Conservation (phyloP, 2,888 invertebrate genomes). For the Agriopis aurantiaria region DNA sequence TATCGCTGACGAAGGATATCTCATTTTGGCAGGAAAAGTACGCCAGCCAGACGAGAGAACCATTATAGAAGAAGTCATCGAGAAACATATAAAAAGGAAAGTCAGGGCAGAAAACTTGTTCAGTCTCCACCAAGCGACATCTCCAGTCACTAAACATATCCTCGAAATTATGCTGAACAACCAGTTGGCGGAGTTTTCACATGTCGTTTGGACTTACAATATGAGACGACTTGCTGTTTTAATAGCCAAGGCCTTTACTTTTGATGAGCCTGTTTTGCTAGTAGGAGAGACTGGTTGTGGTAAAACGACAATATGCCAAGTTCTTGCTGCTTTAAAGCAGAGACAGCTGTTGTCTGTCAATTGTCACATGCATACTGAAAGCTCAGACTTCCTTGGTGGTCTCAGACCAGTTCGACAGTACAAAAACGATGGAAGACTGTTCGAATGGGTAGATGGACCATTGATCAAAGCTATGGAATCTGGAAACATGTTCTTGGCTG, state of each 20-base stretch:
- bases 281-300: slow-evolving; percentile 99
- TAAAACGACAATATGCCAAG: slow-evolving; percentile 98
- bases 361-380: slow-evolving; percentile 99
- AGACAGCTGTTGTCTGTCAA: slow-evolving; percentile 93
- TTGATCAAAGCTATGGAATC: slow-evolving; percentile 95
- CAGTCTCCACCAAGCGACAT: slow-evolving; percentile 89
- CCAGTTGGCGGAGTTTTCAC: slow-evolving; percentile 87
- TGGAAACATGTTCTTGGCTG: slow-evolving; percentile 96
- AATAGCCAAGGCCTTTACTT: slow-evolving; percentile 94
- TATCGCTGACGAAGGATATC: slow-evolving; percentile 97
- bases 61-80: slow-evolving; percentile 92
- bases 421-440: slow-evolving; percentile 88
- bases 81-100: slow-evolving; percentile 92
- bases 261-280: slow-evolving; percentile 96
- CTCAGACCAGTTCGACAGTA: slow-evolving; percentile 94
- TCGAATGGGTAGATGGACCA: slow-evolving; percentile 99
- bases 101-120: slow-evolving; percentile 91
- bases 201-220: slow-evolving; percentile 98
- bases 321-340: slow-evolving; percentile 90
- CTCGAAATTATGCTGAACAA: slow-evolving; percentile 88
- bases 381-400: slow-evolving; percentile 98
- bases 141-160: slow-evolving; percentile 91
- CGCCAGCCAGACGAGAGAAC: slow-evolving; percentile 93
- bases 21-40: slow-evolving; percentile 97
- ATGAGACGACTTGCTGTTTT: slow-evolving; percentile 93